phyloP scores from a whole-genome alignment of 2,113 vertebrate species.

The Apistogramma diplotaenia region DNA sequence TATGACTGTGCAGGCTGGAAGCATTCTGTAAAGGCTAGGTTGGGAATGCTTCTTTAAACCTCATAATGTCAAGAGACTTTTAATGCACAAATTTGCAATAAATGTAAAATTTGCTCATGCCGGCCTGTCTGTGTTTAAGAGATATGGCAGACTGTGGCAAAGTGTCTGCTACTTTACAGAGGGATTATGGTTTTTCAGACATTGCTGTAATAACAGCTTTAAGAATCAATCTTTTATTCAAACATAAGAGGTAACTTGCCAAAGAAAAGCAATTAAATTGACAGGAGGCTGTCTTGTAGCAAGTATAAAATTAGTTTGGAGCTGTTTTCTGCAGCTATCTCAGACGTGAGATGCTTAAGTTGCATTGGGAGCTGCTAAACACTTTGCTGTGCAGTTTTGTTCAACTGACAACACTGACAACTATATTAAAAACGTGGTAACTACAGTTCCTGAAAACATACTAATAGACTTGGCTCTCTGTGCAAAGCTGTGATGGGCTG shows the following conservation, averaged over 20 bases:
- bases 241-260: conserved; percentile 12
- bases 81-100: conserved; percentile 4
- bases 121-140: conserved; percentile 13
- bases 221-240: conserved; percentile 31
- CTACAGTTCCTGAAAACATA: background rate
- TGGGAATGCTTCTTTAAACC: background rate
- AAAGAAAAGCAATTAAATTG: conserved; percentile 41
- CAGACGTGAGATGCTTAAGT: conserved; percentile 7
- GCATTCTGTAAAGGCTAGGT: background rate
- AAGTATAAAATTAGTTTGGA: conserved; percentile 11
- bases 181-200: conserved; percentile 4
- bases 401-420: background rate
- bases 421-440: background rate
- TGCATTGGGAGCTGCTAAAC: background rate
- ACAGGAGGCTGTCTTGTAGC: background rate
- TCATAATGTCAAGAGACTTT: background rate
- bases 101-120: background rate
- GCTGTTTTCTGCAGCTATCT: background rate
- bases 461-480: background rate
- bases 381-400: background rate
- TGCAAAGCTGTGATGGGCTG: background rate
- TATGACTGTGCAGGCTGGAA: background rate
- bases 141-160: conserved; percentile 10
- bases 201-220: conserved; percentile 11
- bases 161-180: conserved; percentile 24